Base-by-base conservation (phyloP, 23 tunicate genomes). In the Pegea sp. region DNA sequence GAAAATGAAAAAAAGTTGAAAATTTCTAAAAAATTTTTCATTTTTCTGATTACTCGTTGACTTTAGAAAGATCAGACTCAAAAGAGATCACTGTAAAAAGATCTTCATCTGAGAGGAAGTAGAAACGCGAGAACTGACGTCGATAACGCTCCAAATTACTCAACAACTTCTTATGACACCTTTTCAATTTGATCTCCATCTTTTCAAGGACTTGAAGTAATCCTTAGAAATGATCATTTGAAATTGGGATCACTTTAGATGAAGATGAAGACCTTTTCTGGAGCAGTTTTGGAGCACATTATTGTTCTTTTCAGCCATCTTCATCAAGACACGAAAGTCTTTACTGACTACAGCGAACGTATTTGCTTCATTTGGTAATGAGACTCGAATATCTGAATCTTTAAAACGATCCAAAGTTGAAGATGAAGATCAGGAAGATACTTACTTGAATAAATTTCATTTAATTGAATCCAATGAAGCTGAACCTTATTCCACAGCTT, bases 321-420 rank as follows among this genome's bases (percentile, higher is more conserved):
- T 68, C 95, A 84, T 84, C 56, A 84, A 50, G 11, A 84, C 52
- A 0, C 81, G 52, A 42, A 84, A 84, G 53, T 84, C 95, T 57
- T 84, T 84, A 52, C 95, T 84, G 64, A 84, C 68, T 54, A 84
- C 84, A 52, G 95, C 95, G 53, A 73, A 84, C 84, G 74, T 74
- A 32, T 84, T 84, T 24, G 95, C 95, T 63, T 84, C 95, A 42
- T 84, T 77, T 2, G 95, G 78, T 3, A 84, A 58, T 23, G 95
- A 81, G 2, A 84, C 74, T 24, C 95, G 59, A 18, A 84, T 77
- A 31, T 84, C 95, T 13, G 95, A 77, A 16, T 79, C 93, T 80
- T 5, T 18, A 59, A 7, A 34, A 59, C 11, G 34, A 33, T 13
- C 46, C 46, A 38, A 38, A 38, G 16, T 38, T 38, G 11, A 20